A percentile compares a stretch with the other conserved stretches of the same genome.
Evolutionary conservation across 2,797 vertebrate species (phyloP).

Genomic region (Argyrosomus regius): DNA sequence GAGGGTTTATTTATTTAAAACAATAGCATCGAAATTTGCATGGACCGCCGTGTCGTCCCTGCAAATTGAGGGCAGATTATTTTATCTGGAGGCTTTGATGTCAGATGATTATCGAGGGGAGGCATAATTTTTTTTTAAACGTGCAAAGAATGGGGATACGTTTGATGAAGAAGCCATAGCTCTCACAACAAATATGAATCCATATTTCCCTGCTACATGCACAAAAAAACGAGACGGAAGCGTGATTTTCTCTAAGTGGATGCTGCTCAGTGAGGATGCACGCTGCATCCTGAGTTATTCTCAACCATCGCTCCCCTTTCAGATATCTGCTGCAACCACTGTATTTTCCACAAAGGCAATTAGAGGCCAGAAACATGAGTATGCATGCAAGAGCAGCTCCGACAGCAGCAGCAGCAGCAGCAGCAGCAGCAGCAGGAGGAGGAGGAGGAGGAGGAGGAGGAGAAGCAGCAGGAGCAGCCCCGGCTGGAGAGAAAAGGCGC

Average conservation of each 20-base stretch:
- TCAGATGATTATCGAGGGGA: conserved; percentile 52
- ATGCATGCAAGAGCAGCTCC: conserved; percentile 69
- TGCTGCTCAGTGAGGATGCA: conserved; percentile 5
- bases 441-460: conserved; percentile 63
- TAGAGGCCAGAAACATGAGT: conserved; percentile 81
- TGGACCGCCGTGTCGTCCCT: conserved; percentile 47
- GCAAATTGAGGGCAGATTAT: conserved; percentile 67
- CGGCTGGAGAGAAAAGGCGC: conserved; percentile 31
- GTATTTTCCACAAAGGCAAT: conserved; percentile 83
- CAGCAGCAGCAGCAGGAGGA: conserved; percentile 52
- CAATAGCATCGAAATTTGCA: conserved; percentile 45
- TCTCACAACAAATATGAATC: conserved; percentile 19
- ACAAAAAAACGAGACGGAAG: conserved; percentile 9
- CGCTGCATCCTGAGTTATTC: conserved; percentile 48
- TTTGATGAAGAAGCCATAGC: conserved; percentile 19
- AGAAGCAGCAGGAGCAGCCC: background rate
- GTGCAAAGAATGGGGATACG: conserved; percentile 32
- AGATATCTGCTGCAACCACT: conserved; percentile 71
- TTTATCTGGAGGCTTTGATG: conserved; percentile 61
- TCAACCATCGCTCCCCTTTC: conserved; percentile 37
- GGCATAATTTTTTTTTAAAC: conserved; percentile 1
- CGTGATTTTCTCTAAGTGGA: conserved; percentile 11
- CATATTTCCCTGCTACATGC: background rate
- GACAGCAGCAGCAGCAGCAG: conserved; percentile 50
- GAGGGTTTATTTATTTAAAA: conserved; percentile 53